Evolutionary conservation across 2,113 vertebrate species (phyloP).

Genomic region (Tursiops truncatus): DNA sequence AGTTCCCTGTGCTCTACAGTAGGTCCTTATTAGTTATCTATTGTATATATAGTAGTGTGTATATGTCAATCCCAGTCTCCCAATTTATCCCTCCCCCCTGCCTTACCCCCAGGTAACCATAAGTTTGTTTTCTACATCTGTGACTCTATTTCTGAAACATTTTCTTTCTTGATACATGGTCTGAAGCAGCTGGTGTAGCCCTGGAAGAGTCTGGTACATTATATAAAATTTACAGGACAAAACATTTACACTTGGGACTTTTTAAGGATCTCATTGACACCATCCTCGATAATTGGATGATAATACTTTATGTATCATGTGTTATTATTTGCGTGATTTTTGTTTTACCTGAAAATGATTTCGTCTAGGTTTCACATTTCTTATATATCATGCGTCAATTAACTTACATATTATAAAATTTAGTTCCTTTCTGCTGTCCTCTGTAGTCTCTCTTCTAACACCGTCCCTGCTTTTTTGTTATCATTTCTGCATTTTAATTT

Average conservation of each 20-base stretch:
- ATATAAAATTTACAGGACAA: background rate
- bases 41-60: too few species aligned
- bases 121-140: too few species aligned
- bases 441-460: background rate
- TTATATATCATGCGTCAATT: background rate
- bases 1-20: too few species aligned
- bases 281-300: accelerated
- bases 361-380: background rate
- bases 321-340: background rate
- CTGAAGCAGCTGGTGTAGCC: background rate
- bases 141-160: too few species aligned
- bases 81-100: too few species aligned
- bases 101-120: too few species aligned
- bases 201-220: accelerated
- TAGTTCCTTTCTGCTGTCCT: background rate
- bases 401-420: too few species aligned
- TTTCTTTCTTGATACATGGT: background rate
- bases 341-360: background rate
- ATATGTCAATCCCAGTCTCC: too few species aligned
- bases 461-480: too few species aligned
- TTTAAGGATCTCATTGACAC: background rate
- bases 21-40: too few species aligned
- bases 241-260: background rate
- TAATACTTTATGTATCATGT: too few species aligned
- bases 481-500: background rate